Conservation (phyloP, 2,113 vertebrate genomes). For the Bos indicus region DNA sequence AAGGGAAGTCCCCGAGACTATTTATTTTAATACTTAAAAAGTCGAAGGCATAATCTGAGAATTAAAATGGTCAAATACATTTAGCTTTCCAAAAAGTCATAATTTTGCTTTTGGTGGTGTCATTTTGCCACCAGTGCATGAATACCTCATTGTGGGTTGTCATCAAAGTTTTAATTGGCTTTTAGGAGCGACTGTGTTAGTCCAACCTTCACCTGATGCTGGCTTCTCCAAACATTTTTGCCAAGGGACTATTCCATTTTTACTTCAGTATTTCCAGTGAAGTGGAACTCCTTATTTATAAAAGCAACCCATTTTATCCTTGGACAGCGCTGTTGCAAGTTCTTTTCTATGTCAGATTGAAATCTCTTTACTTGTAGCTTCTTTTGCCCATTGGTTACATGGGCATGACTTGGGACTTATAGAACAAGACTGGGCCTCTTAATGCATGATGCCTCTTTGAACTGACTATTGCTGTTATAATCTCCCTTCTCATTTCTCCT, state of each 20-base stretch:
- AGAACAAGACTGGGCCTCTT: not conserved
- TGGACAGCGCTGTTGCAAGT: not conserved
- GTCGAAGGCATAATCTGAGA: not conserved
- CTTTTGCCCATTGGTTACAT: not conserved
- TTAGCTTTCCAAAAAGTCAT: not conserved
- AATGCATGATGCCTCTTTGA: not conserved
- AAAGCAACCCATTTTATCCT: not conserved
- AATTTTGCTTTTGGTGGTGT: not conserved
- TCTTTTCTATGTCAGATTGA: not conserved
- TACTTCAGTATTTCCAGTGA: not conserved
- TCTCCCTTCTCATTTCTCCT: not conserved
- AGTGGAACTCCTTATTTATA: not conserved
- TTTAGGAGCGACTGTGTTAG: slow-evolving; percentile 10
- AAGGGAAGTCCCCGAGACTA: not conserved
- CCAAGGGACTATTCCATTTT: not conserved
- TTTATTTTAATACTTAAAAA: not conserved
- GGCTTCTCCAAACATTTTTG: not conserved
- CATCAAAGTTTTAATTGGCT: not conserved
- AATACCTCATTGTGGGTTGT: not conserved
- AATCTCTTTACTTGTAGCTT: not conserved
- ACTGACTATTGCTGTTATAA: not conserved
- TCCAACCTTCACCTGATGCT: not conserved
- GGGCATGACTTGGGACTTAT: not conserved
- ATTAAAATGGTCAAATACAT: slow-evolving; percentile 9
- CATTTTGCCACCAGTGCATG: not conserved